A percentile compares a stretch with the other conserved stretches of the same genome.
These are phyloP conservation scores for Megaceryle torquata DNA, from an alignment of 2,113 vertebrate genomes.

Conservation along the genomic window DNA sequence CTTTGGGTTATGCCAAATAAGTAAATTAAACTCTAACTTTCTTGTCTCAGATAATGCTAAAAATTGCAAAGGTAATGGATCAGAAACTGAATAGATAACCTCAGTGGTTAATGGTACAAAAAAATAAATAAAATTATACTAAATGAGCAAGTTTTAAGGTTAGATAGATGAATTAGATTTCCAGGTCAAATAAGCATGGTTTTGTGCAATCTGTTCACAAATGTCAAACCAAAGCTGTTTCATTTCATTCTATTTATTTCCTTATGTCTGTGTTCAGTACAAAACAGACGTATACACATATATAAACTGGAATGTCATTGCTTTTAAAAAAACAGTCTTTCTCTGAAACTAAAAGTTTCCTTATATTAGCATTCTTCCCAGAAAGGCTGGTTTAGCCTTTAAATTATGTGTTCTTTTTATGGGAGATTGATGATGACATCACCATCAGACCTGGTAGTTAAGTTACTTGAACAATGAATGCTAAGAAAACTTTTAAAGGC, in stretches of 20 bases:
- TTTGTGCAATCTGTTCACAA: background rate
- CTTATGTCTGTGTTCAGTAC: background rate
- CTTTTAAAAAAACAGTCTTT: background rate
- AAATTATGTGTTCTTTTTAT: background rate
- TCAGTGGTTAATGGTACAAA: background rate
- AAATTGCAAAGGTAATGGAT: background rate
- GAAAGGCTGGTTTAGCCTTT: background rate
- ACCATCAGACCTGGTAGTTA: background rate
- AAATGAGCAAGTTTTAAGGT: background rate
- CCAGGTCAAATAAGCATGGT: background rate
- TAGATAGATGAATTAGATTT: background rate
- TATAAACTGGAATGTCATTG: background rate
- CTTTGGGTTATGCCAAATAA: background rate
- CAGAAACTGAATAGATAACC: background rate
- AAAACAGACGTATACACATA: slow-evolving; percentile 1
- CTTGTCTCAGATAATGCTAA: background rate
- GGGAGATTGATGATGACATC: background rate
- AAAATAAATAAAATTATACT: background rate
- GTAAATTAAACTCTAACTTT: background rate
- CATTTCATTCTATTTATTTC: slow-evolving; percentile 45
- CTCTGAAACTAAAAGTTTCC: slow-evolving; percentile 1
- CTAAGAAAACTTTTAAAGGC: background rate
- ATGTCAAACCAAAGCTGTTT: slow-evolving; percentile 15
- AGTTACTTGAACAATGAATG: background rate
- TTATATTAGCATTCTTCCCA: background rate